Evolutionary conservation across 1,140 invertebrate species (phyloP).

Genomic region (Bombyx mandarina): DNA sequence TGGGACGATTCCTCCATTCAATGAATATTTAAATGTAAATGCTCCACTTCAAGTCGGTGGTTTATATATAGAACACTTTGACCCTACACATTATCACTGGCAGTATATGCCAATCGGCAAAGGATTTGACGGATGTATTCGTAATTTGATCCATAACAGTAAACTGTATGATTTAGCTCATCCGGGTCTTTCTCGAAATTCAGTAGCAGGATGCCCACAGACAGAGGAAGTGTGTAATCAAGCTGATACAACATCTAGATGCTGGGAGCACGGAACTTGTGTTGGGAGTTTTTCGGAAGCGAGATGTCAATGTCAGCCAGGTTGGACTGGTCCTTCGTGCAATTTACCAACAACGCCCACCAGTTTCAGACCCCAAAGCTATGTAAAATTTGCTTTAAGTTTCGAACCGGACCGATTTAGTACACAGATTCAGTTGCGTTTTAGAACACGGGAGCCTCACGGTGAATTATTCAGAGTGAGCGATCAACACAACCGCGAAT

Average conservation of each 20-base stretch:
- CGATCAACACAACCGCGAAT: constrained; percentile 95
- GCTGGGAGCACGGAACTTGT: constrained; percentile 93
- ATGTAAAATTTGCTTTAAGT: constrained; percentile 95
- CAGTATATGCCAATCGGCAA: constrained; percentile 88
- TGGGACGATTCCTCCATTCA: constrained; percentile 92
- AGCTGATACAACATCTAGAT: constrained; percentile 84
- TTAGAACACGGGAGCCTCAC: constrained; percentile 92
- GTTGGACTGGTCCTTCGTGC: constrained; percentile 91
- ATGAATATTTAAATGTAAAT: constrained; percentile 97
- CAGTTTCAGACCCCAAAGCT: constrained; percentile 92
- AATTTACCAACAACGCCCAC: constrained; percentile 86
- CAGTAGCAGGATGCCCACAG: constrained; percentile 88
- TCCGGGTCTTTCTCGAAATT: constrained; percentile 87
- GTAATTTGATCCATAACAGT: constrained; percentile 96
- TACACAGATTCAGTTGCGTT: constrained; percentile 92
- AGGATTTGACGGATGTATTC: constrained; percentile 95
- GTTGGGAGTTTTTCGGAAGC: constrained; percentile 91
- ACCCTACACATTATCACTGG: constrained; percentile 88
- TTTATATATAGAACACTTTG: constrained; percentile 87
- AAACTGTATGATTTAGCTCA: constrained; percentile 94
- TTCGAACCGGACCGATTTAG: constrained; percentile 94
- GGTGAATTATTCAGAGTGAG: constrained; percentile 94
- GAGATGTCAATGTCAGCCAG: constrained; percentile 92
- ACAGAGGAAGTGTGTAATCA: constrained; percentile 90
- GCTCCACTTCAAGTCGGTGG: constrained; percentile 95